Conservation (phyloP, 2,113 vertebrate species). For the Hassar affinis region DNA sequence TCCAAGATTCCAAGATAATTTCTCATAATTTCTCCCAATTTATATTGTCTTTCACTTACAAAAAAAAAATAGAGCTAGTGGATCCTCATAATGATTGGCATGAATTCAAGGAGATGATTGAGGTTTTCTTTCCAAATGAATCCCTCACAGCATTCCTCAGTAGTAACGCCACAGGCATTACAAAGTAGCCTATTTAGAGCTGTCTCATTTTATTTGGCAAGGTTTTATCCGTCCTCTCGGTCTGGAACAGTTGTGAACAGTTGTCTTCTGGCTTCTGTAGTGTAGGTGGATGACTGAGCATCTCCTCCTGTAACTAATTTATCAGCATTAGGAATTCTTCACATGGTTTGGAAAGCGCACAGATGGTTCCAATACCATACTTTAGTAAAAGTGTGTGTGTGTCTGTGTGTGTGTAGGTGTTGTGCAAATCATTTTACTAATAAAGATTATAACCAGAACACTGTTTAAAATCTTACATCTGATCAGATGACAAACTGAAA, state of each 20-base stretch:
- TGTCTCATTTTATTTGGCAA: background rate
- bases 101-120: too few species aligned
- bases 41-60: background rate
- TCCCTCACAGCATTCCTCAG: background rate
- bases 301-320: background rate
- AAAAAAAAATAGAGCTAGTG: background rate
- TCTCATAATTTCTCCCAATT: background rate
- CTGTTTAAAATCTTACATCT: background rate
- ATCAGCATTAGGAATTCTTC: background rate
- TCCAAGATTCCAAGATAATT: too few species aligned
- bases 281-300: background rate
- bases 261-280: background rate
- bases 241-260: background rate
- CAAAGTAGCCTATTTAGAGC: background rate
- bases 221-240: background rate
- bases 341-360: conserved; percentile 18
- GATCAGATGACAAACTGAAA: background rate
- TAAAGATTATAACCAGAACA: background rate
- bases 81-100: background rate
- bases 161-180: background rate
- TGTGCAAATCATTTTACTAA: background rate
- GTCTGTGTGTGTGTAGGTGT: too few species aligned
- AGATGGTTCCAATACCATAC: background rate
- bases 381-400: background rate
- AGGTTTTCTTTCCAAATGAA: background rate